phyloP scores from a whole-genome alignment of 2,797 vertebrate species.

The Myotis planiceps region DNA sequence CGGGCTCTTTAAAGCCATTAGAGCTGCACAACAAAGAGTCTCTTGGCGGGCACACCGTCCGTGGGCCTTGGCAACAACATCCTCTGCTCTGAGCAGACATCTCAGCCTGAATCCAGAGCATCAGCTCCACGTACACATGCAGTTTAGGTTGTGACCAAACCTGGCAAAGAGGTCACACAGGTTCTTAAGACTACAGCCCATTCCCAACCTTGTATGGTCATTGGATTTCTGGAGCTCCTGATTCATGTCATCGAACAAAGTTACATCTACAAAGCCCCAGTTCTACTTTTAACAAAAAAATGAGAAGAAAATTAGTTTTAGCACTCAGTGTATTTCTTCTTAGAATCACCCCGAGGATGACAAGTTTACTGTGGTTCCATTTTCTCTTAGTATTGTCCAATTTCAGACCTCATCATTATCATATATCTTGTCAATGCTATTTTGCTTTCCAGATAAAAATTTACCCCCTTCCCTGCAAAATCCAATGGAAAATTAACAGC shows the following conservation, averaged over 20 bases:
- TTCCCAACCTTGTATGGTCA: background rate
- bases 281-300: constrained; percentile 25
- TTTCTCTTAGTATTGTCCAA: constrained; percentile 37
- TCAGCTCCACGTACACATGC: background rate
- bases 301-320: background rate
- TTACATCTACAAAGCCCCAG: background rate
- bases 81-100: background rate
- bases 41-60: too few relatives aligned
- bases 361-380: background rate
- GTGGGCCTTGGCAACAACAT: too few relatives aligned
- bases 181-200: background rate
- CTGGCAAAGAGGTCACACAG: background rate
- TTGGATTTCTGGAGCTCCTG: background rate
- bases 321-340: constrained; percentile 31
- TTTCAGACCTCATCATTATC: constrained; percentile 15
- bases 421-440: background rate
- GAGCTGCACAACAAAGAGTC: background rate
- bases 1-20: background rate
- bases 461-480: background rate
- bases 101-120: background rate
- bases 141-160: background rate
- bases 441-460: background rate
- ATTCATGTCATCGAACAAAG: background rate
- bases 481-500: constrained; percentile 46
- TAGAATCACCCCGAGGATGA: background rate